Conservation (phyloP, 2,113 vertebrate species). For the Catharus minimus region DNA sequence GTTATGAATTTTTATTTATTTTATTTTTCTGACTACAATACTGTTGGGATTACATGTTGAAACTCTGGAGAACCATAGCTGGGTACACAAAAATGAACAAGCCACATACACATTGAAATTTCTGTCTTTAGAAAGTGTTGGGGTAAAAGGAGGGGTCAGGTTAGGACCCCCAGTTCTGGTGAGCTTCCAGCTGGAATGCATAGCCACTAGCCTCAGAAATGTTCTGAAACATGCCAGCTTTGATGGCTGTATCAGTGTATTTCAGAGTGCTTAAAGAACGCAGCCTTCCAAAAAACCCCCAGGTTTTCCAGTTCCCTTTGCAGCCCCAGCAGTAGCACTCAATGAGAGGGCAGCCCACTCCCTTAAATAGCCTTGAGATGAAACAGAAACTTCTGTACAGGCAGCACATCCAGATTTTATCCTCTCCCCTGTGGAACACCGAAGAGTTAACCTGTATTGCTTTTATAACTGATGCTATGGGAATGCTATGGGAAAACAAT, state of each 20-base stretch:
- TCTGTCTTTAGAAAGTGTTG: not conserved
- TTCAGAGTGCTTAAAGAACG: not conserved
- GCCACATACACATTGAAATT: not conserved
- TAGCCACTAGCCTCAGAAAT: not conserved
- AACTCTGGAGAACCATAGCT: not conserved
- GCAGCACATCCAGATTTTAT: not conserved
- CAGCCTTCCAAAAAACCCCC: not conserved
- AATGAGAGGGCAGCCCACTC: not conserved
- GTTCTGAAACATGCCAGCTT: not conserved
- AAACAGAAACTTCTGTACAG: not conserved
- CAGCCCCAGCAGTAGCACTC: not conserved
- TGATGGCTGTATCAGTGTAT: not conserved
- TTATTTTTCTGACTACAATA: not conserved
- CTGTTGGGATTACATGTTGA: not conserved
- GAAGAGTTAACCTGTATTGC: not conserved
- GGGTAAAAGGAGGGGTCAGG: not conserved
- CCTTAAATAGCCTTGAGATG: not conserved
- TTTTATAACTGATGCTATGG: not conserved
- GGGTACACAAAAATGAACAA: not conserved
- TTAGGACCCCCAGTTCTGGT: not conserved
- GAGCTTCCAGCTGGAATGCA: not conserved
- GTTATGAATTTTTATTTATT: not conserved
- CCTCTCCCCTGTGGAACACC: not conserved
- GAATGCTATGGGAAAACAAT: not conserved
- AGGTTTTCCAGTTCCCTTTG: not conserved